phyloP scores from a whole-genome alignment of 2,888 invertebrate genomes.

The Seira sanloemensis region DNA sequence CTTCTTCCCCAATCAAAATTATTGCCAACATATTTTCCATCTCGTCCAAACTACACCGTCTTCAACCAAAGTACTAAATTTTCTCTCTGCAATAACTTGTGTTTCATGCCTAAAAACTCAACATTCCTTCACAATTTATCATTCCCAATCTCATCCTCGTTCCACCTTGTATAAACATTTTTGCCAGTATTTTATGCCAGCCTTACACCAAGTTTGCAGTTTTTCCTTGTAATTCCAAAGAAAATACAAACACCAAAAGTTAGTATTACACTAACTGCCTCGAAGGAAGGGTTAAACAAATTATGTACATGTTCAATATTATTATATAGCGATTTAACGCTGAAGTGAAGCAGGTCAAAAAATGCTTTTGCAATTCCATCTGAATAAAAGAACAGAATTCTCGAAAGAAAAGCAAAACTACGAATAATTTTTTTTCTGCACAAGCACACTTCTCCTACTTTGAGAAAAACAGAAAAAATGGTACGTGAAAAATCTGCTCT shows the following conservation, averaged over 20 bases:
- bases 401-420: not conserved
- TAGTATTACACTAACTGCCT: no score
- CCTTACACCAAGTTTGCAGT: not conserved
- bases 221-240: not conserved
- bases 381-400: not conserved
- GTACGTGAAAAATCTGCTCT: not conserved
- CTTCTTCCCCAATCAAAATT: no score
- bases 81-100: no score
- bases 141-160: not conserved
- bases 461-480: not conserved
- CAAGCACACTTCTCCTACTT: not conserved
- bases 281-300: constrained; percentile 6
- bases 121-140: constrained; percentile 48
- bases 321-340: no score
- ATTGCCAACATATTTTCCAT: not conserved
- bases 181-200: not conserved
- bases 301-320: no score
- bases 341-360: constrained; percentile 1
- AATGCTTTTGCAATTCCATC: not conserved
- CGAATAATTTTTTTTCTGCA: not conserved
- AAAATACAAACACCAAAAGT: constrained; percentile 3
- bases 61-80: not conserved
- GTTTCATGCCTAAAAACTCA: not conserved
- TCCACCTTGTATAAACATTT: constrained; percentile 52
- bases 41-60: not conserved